Conservation (phyloP, 2,113 vertebrate species). For the Setophaga petechia region DNA sequence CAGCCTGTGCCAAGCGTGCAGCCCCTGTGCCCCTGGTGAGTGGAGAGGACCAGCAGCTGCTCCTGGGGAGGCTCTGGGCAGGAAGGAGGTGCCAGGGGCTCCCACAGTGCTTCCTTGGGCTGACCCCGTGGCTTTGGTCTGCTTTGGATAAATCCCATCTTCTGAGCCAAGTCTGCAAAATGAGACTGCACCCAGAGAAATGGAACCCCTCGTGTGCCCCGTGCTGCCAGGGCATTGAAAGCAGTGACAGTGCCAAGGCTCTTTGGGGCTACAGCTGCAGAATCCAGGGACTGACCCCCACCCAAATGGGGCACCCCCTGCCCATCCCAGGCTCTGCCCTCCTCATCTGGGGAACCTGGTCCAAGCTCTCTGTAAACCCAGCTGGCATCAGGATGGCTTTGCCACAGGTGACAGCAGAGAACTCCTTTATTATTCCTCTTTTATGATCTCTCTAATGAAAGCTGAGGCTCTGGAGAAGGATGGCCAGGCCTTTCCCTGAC, state of each 20-base stretch:
- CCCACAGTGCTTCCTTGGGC: background rate
- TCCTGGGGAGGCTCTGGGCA: background rate
- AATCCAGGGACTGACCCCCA: fast-evolving
- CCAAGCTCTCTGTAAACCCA: background rate
- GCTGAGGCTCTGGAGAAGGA: background rate
- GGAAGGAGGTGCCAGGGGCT: fast-evolving
- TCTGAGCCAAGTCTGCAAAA: background rate
- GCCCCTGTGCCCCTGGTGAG: fast-evolving
- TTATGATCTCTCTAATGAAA: background rate
- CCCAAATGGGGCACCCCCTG: fast-evolving
- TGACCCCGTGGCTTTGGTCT: background rate
- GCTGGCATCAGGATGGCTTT: background rate
- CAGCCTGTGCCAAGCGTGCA: fast-evolving
- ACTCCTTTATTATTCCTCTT: background rate
- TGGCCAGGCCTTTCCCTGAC: background rate
- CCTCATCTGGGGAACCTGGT: fast-evolving
- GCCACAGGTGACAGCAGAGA: background rate
- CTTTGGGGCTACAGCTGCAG: background rate
- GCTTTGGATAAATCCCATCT: background rate
- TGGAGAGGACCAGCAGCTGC: fast-evolving
- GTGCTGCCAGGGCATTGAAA: background rate
- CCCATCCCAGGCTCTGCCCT: background rate
- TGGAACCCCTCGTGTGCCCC: background rate
- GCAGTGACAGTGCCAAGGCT: fast-evolving
- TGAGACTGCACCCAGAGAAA: background rate